Evolutionary conservation across 2,113 vertebrate species (phyloP), one percentile per base, ranked within the genome.

Genomic region (Gopherus evgoodei): DNA sequence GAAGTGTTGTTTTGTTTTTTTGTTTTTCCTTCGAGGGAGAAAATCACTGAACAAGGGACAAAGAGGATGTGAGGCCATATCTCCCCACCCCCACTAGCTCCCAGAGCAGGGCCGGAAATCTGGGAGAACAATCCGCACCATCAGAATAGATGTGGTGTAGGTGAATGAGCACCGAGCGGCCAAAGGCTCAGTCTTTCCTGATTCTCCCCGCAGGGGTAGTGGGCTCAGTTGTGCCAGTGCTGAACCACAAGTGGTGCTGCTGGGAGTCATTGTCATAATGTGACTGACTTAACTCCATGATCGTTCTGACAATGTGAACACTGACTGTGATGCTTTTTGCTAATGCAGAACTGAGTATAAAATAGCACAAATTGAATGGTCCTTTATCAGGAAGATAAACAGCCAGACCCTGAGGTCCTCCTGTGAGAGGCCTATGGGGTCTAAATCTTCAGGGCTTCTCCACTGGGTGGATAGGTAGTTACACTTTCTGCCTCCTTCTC

Each of bases 41-140:
- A 44, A 0, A 27, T 79, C 5, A 50, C 42, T 44, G 6, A 76
- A 21, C 82, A 89, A 78, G 5, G 2, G 79, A 4, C 59, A 65
- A 8, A 12, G 27, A 65, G 31, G 29, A 52, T 4, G 5, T 3
- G 72, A 31, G 87, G 11, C 1, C 84, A 49, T 29, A 89, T 12
- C 54, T 89, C 89, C 6, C 10, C 4, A 10, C 6, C 50, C 24
- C 25, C 27, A 10, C 4, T 81, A 3, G 56, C 14, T 89, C 90
- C 8, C 17, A 54, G 24, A 57, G 50, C 2, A 90, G 12, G 84
- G 62, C 4, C 5, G 0, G 5, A 29, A 25, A 5, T 42, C 0
- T 1, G 17, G 6, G 76, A 81, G 44, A 87, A 9, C 3, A 29
- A 1, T 3, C 2, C 44, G 19, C 11, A 8, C 21, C 6, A 0